Percentiles rank a stretch among this genome's conserved stretches.
phyloP scores from a whole-genome alignment of 2,113 vertebrate genomes.

The Pseudopipra pipra region DNA sequence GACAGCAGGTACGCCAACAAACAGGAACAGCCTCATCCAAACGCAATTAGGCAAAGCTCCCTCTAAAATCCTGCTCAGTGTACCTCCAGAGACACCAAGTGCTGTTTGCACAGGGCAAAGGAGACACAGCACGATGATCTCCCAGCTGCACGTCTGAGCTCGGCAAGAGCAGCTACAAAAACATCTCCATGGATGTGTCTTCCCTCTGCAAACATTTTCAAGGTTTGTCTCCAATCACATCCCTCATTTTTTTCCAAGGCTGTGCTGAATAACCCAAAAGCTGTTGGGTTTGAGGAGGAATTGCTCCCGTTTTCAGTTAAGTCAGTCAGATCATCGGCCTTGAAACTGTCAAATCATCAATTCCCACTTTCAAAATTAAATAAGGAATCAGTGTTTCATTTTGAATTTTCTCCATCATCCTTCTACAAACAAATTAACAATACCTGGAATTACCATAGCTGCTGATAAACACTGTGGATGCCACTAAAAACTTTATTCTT shows the following conservation, averaged over 20 bases:
- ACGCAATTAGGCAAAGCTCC: background rate
- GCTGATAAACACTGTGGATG: background rate
- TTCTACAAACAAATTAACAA: background rate
- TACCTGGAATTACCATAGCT: background rate
- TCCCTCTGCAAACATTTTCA: background rate
- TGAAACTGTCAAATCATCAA: background rate
- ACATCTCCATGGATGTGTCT: background rate
- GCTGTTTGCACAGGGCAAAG: background rate
- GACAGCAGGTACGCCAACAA: background rate
- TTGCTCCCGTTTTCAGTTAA: background rate
- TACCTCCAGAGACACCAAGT: background rate
- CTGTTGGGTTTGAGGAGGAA: background rate
- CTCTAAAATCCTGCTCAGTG: background rate
- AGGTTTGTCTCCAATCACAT: background rate
- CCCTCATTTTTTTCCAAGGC: background rate
- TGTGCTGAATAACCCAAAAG: background rate
- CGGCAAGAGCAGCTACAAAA: background rate
- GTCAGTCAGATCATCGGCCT: background rate
- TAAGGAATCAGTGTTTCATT: background rate
- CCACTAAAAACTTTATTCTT: background rate
- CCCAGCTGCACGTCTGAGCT: background rate
- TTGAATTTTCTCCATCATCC: background rate
- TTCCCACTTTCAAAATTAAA: background rate
- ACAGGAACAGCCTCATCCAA: background rate
- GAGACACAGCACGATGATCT: rapidly evolving